Percentiles rank a stretch among this genome's conserved stretches.
Conservation (phyloP, 2,888 invertebrate genomes). For the Platerodrilus igneus region DNA sequence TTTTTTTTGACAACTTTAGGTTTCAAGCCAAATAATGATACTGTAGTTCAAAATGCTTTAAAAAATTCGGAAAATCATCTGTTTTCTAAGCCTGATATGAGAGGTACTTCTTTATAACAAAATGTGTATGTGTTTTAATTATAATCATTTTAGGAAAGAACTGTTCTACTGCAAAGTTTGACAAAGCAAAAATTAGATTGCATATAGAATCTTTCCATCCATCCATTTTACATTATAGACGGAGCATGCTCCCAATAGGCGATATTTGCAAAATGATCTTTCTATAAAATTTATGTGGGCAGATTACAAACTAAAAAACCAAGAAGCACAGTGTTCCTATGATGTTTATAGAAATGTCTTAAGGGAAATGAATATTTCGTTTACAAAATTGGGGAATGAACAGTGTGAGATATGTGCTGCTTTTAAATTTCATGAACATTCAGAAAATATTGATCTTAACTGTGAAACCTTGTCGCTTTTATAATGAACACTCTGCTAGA, state of each 20-base stretch:
- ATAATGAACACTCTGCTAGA: slow-evolving; percentile 8
- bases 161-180: too few relatives aligned
- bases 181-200: background rate
- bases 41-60: too few relatives aligned
- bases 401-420: slow-evolving; percentile 21
- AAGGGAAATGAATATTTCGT: slow-evolving; percentile 12
- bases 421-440: slow-evolving; percentile 9
- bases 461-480: too few relatives aligned
- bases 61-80: too few relatives aligned
- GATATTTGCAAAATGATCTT: slow-evolving; percentile 23
- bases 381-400: slow-evolving; percentile 16
- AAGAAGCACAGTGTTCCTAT: slow-evolving; percentile 13
- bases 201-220: slow-evolving; percentile 6
- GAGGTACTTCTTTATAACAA: too few relatives aligned
- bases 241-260: slow-evolving; percentile 25
- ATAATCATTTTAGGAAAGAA: too few relatives aligned
- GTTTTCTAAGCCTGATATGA: too few relatives aligned
- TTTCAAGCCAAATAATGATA: too few relatives aligned
- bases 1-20: too few relatives aligned
- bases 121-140: too few relatives aligned
- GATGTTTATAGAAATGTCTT: slow-evolving; percentile 16
- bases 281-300: slow-evolving; percentile 16
- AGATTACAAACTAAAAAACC: slow-evolving; percentile 16
- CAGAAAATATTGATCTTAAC: slow-evolving; percentile 1
- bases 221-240: slow-evolving; percentile 23